Evolutionary conservation across 1,140 invertebrate species (phyloP).

Genomic region (Charaxes varanes): DNA sequence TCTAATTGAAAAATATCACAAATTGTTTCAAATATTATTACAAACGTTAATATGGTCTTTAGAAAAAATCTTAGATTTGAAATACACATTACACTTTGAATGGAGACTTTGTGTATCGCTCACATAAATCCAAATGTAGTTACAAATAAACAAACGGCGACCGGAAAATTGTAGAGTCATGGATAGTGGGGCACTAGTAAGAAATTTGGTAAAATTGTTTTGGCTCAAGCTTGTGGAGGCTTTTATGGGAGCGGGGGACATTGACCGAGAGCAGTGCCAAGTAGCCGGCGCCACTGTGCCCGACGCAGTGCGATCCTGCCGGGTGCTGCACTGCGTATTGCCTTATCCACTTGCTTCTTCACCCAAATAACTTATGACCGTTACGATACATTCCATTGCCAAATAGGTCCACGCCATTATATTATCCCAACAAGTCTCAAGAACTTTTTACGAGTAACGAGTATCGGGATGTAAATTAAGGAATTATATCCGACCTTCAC

Average conservation of each 20-base stretch:
- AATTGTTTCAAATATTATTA: no score
- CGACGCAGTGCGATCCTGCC: conserved; percentile 52
- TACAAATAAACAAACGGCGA: conserved; percentile 39
- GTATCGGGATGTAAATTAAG: conserved; percentile 17
- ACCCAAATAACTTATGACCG: conserved; percentile 46
- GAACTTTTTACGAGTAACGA: conserved; percentile 20
- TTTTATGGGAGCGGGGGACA: conserved; percentile 59
- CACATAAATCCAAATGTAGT: no score
- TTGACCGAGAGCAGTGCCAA: conserved; percentile 64
- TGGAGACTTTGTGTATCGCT: no score
- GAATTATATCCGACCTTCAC: conserved; percentile 11
- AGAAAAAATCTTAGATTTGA: no score
- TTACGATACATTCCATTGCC: conserved; percentile 46
- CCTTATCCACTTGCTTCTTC: conserved; percentile 47
- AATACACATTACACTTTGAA: no score
- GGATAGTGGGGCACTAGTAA: conserved; percentile 59
- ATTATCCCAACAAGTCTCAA: conserved; percentile 14
- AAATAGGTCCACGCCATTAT: conserved; percentile 46
- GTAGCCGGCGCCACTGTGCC: conserved; percentile 56
- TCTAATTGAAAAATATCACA: no score
- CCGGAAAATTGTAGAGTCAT: conserved; percentile 43
- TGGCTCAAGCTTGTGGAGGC: conserved; percentile 61
- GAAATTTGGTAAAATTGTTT: conserved; percentile 68
- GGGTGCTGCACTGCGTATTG: conserved; percentile 62
- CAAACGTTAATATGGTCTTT: no score